Evolutionary conservation across 2,113 vertebrate genomes (phyloP).

Genomic region (Lynx canadensis): DNA sequence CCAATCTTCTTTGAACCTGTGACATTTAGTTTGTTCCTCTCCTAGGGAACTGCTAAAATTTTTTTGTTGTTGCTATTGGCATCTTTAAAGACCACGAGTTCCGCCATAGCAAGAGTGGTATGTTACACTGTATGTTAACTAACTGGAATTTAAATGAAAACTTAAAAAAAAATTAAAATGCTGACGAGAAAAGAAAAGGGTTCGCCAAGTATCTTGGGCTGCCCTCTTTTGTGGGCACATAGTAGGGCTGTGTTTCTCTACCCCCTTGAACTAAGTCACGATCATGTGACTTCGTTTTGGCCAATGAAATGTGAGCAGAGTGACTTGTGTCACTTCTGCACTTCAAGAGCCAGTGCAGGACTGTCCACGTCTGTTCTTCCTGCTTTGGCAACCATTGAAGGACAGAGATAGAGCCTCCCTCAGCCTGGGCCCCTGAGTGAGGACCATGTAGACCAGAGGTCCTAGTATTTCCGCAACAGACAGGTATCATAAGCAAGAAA

Average conservation of each 20-base stretch:
- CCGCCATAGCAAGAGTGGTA: neutral
- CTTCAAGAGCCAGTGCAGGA: neutral
- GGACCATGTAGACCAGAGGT: neutral
- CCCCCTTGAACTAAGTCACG: neutral
- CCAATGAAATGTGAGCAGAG: neutral
- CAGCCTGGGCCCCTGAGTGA: neutral
- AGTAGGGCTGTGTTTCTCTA: neutral
- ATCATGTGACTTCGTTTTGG: neutral
- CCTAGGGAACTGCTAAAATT: neutral
- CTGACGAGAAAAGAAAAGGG: neutral
- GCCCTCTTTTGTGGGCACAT: neutral
- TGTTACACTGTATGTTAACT: neutral
- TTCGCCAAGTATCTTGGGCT: neutral
- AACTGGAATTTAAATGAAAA: neutral
- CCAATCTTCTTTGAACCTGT: neutral
- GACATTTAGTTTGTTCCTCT: neutral
- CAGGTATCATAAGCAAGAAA: neutral
- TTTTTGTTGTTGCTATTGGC: too few species aligned
- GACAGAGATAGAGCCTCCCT: neutral
- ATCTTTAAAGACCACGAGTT: constrained; percentile 5
- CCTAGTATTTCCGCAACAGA: neutral
- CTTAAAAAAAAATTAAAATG: neutral
- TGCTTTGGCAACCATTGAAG: neutral
- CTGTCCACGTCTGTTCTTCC: neutral
- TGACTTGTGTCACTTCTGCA: neutral